A percentile compares a stretch with the other conserved stretches of the same genome.
phyloP scores from a whole-genome alignment of 2,888 invertebrate species.

The Tridacna gigas region DNA sequence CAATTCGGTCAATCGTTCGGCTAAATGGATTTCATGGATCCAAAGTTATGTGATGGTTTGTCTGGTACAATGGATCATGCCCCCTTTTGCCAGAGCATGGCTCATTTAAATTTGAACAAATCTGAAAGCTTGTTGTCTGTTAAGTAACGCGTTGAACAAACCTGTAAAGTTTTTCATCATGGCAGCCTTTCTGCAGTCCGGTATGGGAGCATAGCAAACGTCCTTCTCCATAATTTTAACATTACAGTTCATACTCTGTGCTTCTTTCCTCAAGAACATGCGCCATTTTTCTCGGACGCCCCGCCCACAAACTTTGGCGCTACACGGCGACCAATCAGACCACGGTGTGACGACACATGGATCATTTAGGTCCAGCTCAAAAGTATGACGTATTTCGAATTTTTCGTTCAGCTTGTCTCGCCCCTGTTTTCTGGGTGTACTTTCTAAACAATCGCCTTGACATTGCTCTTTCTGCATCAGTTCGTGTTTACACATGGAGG shows the following conservation, averaged over 20 bases:
- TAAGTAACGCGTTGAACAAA: slow-evolving; percentile 51
- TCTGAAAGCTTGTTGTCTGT: no score
- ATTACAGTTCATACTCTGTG: slow-evolving; percentile 73
- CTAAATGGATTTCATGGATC: no score
- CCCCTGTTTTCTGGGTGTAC: slow-evolving; percentile 57
- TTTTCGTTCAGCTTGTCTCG: slow-evolving; percentile 69
- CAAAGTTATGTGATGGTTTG: no score
- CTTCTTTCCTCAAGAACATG: slow-evolving; percentile 75
- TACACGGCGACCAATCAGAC: slow-evolving; percentile 94
- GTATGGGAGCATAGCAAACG: slow-evolving; percentile 76
- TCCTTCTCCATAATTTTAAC: slow-evolving; percentile 79
- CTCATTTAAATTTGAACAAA: no score
- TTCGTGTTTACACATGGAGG: slow-evolving; percentile 76
- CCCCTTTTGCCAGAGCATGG: no score
- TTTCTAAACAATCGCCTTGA: slow-evolving; percentile 75
- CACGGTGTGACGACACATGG: slow-evolving; percentile 89
- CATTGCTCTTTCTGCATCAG: slow-evolving; percentile 81
- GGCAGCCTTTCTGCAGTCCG: slow-evolving; percentile 81
- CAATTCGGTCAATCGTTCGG: no score
- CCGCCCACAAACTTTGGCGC: slow-evolving; percentile 90
- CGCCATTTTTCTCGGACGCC: slow-evolving; percentile 86
- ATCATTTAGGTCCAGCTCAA: slow-evolving; percentile 70
- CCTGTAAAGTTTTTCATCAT: slow-evolving; percentile 84
- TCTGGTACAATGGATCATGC: no score
- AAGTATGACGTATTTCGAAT: slow-evolving; percentile 75